Percentiles rank a stretch among this genome's conserved stretches.
These are phyloP conservation scores for Dipodomys ordii DNA, from an alignment of 2,113 vertebrate species.

Conservation along the genomic window DNA sequence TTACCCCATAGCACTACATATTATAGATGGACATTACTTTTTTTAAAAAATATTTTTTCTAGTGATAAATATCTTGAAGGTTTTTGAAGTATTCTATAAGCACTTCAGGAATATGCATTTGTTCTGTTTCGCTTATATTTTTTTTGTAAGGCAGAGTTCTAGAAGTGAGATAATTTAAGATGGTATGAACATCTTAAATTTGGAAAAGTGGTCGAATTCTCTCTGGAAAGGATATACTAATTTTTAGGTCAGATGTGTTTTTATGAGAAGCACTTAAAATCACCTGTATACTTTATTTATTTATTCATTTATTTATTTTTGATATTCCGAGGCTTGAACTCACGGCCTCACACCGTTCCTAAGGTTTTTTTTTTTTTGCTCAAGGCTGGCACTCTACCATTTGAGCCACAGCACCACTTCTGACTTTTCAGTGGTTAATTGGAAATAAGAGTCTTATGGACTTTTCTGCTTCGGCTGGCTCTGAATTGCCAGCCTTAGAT, in stretches of 20 bases:
- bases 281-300: too few relatives aligned
- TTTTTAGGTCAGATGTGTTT: constrained; percentile 25
- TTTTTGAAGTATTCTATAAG: neutral
- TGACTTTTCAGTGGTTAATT: too few relatives aligned
- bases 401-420: too few relatives aligned
- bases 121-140: neutral
- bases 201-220: neutral
- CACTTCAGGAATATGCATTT: neutral
- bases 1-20: neutral
- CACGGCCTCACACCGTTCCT: too few relatives aligned
- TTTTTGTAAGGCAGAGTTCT: neutral
- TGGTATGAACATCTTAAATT: neutral
- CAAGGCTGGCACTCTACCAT: too few relatives aligned
- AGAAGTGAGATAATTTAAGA: constrained; percentile 35
- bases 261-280: neutral
- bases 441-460: too few relatives aligned
- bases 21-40: neutral
- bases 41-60: neutral
- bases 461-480: too few relatives aligned
- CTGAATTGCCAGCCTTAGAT: too few relatives aligned
- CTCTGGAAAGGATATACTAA: neutral
- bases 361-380: too few relatives aligned
- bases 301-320: too few relatives aligned
- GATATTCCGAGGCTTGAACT: too few relatives aligned
- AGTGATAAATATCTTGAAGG: neutral